phyloP scores from a whole-genome alignment of 1,140 invertebrate species.

The Portunus trituberculatus region DNA sequence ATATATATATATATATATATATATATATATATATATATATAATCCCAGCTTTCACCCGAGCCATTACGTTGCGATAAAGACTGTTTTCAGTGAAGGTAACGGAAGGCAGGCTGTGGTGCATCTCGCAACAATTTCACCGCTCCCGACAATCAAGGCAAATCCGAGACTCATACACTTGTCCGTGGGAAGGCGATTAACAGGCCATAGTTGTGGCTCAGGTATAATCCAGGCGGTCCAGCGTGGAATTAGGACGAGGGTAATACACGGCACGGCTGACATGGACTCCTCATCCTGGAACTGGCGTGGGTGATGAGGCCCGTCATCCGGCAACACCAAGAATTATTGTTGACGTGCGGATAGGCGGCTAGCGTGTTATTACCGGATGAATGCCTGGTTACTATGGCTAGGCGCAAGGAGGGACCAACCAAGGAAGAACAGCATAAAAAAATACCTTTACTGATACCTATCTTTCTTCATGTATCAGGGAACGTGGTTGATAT shows the following conservation, averaged over 20 bases:
- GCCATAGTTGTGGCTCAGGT: constrained; percentile 4
- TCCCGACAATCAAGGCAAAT: background rate
- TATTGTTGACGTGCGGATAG: constrained; percentile 42
- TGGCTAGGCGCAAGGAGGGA: background rate
- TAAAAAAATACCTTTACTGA: background rate
- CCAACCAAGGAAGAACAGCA: background rate
- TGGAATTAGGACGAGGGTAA: constrained; percentile 32
- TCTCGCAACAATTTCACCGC: background rate
- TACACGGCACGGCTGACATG: background rate
- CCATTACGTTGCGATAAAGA: background rate
- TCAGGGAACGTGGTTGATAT: too few species aligned
- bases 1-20: constrained; percentile 55
- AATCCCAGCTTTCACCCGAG: background rate
- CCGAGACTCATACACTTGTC: background rate
- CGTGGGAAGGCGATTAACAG: constrained; percentile 35
- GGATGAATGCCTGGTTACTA: constrained; percentile 31
- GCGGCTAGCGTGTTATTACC: constrained; percentile 13
- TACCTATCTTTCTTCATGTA: background rate
- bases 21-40: constrained; percentile 50
- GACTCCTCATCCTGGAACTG: constrained; percentile 23
- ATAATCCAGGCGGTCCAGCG: constrained; percentile 28
- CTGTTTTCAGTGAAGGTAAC: too few species aligned
- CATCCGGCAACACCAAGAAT: background rate
- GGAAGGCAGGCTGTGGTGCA: background rate
- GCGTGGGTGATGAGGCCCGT: constrained; percentile 33